Evolutionary conservation across 2,113 vertebrate species (phyloP).

Genomic region (Neolamprologus hecqui): DNA sequence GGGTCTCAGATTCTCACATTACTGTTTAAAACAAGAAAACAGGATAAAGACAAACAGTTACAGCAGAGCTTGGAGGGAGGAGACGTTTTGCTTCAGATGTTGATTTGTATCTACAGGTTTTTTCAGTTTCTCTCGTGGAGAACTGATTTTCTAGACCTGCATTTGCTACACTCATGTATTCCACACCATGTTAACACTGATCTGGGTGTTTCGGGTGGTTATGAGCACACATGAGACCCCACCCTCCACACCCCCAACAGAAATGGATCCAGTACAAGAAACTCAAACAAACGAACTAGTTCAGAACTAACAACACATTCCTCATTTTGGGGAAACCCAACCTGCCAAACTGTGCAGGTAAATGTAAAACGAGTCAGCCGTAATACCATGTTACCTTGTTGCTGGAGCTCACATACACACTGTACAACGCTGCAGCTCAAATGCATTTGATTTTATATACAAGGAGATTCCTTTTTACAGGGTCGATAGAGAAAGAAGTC

Average conservation of each 20-base stretch:
- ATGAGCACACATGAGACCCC: not conserved
- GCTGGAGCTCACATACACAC: constrained; percentile 17
- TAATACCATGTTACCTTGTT: not conserved
- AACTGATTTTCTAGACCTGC: not conserved
- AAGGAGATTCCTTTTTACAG: constrained; percentile 29
- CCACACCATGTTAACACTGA: not conserved
- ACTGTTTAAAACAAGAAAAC: not conserved
- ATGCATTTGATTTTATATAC: constrained; percentile 32
- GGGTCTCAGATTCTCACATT: not conserved
- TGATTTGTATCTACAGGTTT: not conserved
- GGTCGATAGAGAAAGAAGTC: constrained; percentile 32
- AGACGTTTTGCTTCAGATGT: not conserved
- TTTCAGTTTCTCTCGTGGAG: not conserved
- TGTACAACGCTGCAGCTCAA: constrained; percentile 33
- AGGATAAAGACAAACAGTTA: not conserved
- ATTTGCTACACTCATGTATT: not conserved
- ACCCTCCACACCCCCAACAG: not conserved
- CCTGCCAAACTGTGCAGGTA: not conserved
- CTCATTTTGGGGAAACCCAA: not conserved
- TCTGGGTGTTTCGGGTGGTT: not conserved
- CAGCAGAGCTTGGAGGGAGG: not conserved
- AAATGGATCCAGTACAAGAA: not conserved
- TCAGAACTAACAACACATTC: not conserved
- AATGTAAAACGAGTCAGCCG: not conserved
- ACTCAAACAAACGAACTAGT: not conserved